phyloP scores from a whole-genome alignment of 2,888 invertebrate species.

The Lissocephala sabroskyi region DNA sequence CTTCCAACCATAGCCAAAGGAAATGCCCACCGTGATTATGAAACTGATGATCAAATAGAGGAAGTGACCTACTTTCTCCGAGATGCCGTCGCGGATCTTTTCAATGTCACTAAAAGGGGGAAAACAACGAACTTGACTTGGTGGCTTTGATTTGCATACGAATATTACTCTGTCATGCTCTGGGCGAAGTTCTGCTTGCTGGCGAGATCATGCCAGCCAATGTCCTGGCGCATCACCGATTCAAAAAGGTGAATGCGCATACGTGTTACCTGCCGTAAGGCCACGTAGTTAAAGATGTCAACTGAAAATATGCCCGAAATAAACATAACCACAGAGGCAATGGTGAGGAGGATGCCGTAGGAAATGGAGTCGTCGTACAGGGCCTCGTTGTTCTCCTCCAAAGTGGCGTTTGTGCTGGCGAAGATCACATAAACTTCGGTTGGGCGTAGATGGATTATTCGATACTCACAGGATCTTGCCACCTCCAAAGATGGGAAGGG shows the following conservation, averaged over 20 bases:
- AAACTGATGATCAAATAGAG: slow-evolving; percentile 74
- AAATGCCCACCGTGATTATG: slow-evolving; percentile 78
- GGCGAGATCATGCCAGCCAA: slow-evolving; percentile 82
- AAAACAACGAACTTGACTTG: no score
- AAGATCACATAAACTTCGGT: no score
- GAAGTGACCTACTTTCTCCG: slow-evolving; percentile 86
- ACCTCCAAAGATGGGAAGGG: slow-evolving; percentile 78
- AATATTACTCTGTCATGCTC: slow-evolving; percentile 83
- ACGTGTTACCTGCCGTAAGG: slow-evolving; percentile 77
- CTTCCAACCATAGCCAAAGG: slow-evolving; percentile 89
- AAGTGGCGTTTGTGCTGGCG: slow-evolving; percentile 75
- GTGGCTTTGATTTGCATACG: no score
- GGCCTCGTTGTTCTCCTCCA: slow-evolving; percentile 75
- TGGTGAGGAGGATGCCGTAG: slow-evolving; percentile 78
- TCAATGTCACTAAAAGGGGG: slow-evolving; percentile 78
- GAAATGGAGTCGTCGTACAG: slow-evolving; percentile 79
- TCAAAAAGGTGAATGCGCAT: slow-evolving; percentile 77
- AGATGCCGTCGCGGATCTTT: slow-evolving; percentile 87
- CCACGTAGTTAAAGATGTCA: slow-evolving; percentile 79
- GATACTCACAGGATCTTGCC: slow-evolving; percentile 75
- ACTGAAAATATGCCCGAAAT: slow-evolving; percentile 78
- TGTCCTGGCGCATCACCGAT: slow-evolving; percentile 81
- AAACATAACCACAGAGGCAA: slow-evolving; percentile 77
- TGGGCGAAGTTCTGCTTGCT: slow-evolving; percentile 82
- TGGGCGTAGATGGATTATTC: not conserved